A percentile compares a stretch with the other conserved stretches of the same genome.
Conservation (phyloP, 2,113 vertebrate genomes). For the Vulpes lagopus region DNA sequence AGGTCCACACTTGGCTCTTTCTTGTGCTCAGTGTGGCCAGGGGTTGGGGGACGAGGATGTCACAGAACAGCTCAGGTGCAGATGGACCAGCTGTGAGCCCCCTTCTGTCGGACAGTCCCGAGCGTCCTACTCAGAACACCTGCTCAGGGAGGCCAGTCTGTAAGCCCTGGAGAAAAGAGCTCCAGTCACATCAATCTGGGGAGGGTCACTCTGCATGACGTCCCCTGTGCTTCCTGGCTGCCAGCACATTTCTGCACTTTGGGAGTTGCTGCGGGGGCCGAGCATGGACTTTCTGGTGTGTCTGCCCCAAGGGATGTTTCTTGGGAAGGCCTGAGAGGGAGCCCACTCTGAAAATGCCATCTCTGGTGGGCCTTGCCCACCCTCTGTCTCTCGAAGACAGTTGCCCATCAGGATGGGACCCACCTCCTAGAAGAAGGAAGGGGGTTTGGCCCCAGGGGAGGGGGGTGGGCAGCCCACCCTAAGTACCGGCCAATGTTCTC, state of each 20-base stretch:
- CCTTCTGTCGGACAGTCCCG: accelerated
- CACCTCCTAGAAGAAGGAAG: neutral
- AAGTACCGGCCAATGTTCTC: neutral
- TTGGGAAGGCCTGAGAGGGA: accelerated
- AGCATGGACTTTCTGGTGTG: accelerated
- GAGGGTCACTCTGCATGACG: accelerated
- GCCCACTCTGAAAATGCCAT: neutral
- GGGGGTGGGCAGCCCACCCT: accelerated
- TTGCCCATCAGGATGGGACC: neutral
- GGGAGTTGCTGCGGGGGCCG: neutral
- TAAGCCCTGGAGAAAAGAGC: neutral
- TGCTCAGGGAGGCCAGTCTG: accelerated
- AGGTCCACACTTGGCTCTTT: neutral
- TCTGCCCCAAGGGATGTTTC: neutral
- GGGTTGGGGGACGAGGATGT: neutral
- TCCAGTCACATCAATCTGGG: neutral
- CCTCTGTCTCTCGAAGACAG: neutral
- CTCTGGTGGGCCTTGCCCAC: neutral
- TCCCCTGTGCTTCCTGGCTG: accelerated
- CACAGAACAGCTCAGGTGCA: accelerated
- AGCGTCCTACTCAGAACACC: neutral
- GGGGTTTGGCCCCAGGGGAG: neutral
- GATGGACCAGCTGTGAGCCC: neutral
- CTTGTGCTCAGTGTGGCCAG: accelerated
- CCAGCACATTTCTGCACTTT: accelerated